These are phyloP conservation scores for Pristionchus japonicus DNA, from an alignment of 2,888 invertebrate species.

Conservation along the genomic window DNA sequence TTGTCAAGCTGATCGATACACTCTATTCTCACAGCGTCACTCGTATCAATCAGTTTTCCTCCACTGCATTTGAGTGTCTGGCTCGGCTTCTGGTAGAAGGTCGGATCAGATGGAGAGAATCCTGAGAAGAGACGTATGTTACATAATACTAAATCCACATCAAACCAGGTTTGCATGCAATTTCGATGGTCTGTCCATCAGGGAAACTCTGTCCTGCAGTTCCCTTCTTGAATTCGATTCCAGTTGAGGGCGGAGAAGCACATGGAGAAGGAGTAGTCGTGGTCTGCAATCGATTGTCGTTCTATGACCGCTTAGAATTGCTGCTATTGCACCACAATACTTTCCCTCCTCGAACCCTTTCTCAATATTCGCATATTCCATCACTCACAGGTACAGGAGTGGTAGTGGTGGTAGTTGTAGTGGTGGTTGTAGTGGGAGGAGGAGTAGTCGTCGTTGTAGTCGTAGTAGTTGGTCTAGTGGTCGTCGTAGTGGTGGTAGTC, in stretches of 20 bases:
- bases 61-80: conserved; percentile 30
- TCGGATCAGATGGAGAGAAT: conserved; percentile 5
- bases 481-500: conserved; percentile 6
- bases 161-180: conserved; percentile 9
- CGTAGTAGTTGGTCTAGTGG: neutral
- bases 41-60: neutral
- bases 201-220: neutral
- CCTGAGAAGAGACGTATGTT: neutral
- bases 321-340: no score
- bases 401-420: neutral
- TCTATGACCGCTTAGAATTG: no score
- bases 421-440: neutral
- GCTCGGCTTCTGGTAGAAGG: neutral
- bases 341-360: no score
- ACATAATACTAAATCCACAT: no score
- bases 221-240: conserved; percentile 4
- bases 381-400: conserved; percentile 5
- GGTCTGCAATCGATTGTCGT: conserved; percentile 18
- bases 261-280: neutral
- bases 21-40: neutral
- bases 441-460: neutral
- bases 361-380: no score
- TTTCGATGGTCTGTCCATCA: neutral
- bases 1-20: neutral
- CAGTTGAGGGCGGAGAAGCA: neutral